phyloP scores from a whole-genome alignment of 1,140 invertebrate genomes.

The Cherax quadricarinatus region DNA sequence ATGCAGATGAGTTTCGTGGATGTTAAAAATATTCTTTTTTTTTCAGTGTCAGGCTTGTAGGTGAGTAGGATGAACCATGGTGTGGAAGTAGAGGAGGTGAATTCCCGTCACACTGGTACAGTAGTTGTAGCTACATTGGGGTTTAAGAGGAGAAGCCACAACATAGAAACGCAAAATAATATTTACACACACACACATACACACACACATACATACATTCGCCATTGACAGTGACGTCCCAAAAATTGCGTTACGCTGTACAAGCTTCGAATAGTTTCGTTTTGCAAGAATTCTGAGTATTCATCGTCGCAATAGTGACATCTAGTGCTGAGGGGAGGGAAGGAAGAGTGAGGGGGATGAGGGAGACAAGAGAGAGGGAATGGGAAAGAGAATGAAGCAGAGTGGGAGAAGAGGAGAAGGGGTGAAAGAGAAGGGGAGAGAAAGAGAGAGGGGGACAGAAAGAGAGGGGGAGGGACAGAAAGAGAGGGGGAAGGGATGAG shows the following conservation, averaged over 20 bases:
- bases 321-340: not conserved
- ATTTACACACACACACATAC: conserved; percentile 4
- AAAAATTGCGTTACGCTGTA: no score
- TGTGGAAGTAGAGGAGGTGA: no score
- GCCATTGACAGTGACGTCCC: not conserved
- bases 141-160: no score
- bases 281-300: not conserved
- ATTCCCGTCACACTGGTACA: no score
- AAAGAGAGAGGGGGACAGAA: conserved; percentile 24
- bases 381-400: not conserved
- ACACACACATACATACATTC: not conserved
- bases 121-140: no score
- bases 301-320: not conserved
- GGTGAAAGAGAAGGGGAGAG: conserved; percentile 11
- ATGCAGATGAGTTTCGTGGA: no score
- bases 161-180: no score
- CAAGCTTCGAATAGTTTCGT: not conserved
- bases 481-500: not conserved
- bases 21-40: no score
- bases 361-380: not conserved
- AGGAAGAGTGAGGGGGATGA: not conserved
- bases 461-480: conserved; percentile 22
- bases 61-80: no score
- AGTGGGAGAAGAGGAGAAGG: conserved; percentile 1
- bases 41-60: no score